Conservation (phyloP, 2,797 vertebrate genomes). For the Intellagama lesueurii region DNA sequence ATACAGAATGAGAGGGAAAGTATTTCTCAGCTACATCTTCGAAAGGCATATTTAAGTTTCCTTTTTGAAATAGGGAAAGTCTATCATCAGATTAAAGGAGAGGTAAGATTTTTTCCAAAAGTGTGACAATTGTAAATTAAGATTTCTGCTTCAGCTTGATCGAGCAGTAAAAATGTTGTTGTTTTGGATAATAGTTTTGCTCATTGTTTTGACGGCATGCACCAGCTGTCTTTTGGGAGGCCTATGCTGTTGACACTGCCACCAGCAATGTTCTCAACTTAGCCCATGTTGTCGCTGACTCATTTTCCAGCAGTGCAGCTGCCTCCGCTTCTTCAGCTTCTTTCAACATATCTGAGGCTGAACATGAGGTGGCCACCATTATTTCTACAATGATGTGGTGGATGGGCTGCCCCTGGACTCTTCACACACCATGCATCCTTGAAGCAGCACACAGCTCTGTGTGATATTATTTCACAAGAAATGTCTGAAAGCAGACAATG, state of each 20-base stretch:
- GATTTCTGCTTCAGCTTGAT: not conserved
- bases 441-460: no score
- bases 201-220: not conserved
- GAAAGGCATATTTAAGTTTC: not conserved
- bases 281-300: not conserved
- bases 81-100: no score
- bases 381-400: not conserved
- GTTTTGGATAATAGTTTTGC: not conserved
- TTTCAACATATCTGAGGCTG: not conserved
- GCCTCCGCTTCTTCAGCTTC: not conserved
- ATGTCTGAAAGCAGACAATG: no score
- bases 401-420: not conserved
- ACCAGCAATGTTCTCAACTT: not conserved
- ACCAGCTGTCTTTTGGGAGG: not conserved
- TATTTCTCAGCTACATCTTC: not conserved
- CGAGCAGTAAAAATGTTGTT: not conserved
- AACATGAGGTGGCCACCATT: not conserved
- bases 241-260: not conserved
- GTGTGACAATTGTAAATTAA: not conserved
- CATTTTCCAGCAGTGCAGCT: not conserved
- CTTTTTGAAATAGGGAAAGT: not conserved
- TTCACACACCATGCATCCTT: not conserved
- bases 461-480: no score
- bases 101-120: not conserved
- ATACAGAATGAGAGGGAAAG: not conserved